These are phyloP conservation scores for Hylomyscus alleni DNA, from an alignment of 2,797 vertebrate species.

Conservation along the genomic window DNA sequence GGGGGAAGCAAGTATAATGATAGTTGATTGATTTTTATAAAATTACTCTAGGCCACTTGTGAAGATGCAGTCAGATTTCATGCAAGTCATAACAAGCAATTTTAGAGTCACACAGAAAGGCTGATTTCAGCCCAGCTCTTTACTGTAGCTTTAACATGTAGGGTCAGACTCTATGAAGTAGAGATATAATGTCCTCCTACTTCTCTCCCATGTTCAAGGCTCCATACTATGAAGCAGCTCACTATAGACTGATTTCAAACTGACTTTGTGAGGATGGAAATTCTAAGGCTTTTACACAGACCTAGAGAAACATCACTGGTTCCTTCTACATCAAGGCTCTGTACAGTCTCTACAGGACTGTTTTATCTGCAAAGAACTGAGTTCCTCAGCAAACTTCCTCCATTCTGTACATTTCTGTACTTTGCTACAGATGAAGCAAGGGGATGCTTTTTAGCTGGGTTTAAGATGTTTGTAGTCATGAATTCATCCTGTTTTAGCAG, in stretches of 20 bases:
- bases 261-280: conserved; percentile 63
- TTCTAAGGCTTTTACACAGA: conserved; percentile 3
- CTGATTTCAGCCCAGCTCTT: conserved; percentile 79
- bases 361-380: conserved; percentile 35
- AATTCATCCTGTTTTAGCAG: conserved; percentile 32
- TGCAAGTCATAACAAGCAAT: conserved; percentile 89
- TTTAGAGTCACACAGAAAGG: conserved; percentile 86
- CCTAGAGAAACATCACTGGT: neutral
- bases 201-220: conserved; percentile 59
- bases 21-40: conserved; percentile 90
- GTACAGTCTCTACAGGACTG: neutral
- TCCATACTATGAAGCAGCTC: conserved; percentile 75
- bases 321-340: neutral
- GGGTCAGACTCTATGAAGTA: conserved; percentile 85
- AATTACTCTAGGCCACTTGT: conserved; percentile 89
- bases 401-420: neutral
- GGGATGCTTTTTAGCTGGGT: neutral
- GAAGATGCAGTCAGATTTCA: conserved; percentile 87
- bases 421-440: neutral
- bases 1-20: conserved; percentile 88
- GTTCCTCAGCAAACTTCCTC: conserved; percentile 17
- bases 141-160: conserved; percentile 86
- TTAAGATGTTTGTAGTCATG: conserved; percentile 32
- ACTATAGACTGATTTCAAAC: conserved; percentile 86
- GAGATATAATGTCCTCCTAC: conserved; percentile 83